A percentile compares a stretch with the other conserved stretches of the same genome.
These are phyloP conservation scores for Hippopotamyrus pictus DNA, from an alignment of 2,797 vertebrate species.

Conservation along the genomic window DNA sequence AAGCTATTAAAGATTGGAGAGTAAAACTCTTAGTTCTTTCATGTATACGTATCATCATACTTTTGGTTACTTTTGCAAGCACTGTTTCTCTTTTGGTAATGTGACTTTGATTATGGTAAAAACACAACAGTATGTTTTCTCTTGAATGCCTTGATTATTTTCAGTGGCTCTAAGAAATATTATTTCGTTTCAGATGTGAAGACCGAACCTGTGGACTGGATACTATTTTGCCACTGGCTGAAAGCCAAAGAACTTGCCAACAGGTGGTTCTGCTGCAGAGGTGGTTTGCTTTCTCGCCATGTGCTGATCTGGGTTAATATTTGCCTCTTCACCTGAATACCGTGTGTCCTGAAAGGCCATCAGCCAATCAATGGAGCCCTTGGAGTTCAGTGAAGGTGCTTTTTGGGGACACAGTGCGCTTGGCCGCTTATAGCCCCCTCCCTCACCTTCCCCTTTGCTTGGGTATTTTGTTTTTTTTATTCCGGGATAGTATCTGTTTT, in stretches of 20 bases:
- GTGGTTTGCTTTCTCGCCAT: constrained; percentile 48
- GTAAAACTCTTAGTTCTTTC: not conserved
- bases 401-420: constrained; percentile 56
- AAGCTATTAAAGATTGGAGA: not conserved
- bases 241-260: constrained; percentile 15
- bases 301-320: constrained; percentile 60
- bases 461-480: not conserved
- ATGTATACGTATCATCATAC: not conserved
- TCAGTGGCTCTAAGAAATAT: not conserved
- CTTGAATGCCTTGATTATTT: not conserved
- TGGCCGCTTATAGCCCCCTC: constrained; percentile 45
- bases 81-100: not conserved
- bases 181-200: constrained; percentile 52
- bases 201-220: constrained; percentile 27
- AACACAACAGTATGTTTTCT: not conserved
- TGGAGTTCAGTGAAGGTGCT: constrained; percentile 51
- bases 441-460: not conserved
- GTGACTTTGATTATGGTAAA: not conserved
- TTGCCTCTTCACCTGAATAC: constrained; percentile 37
- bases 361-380: constrained; percentile 45
- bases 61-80: not conserved
- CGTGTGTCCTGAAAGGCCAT: constrained; percentile 24
- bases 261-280: constrained; percentile 15
- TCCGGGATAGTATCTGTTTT: constrained; percentile 58
- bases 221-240: not conserved